phyloP scores from a whole-genome alignment of 1,140 invertebrate genomes.

The Phenacoccus solenopsis region DNA sequence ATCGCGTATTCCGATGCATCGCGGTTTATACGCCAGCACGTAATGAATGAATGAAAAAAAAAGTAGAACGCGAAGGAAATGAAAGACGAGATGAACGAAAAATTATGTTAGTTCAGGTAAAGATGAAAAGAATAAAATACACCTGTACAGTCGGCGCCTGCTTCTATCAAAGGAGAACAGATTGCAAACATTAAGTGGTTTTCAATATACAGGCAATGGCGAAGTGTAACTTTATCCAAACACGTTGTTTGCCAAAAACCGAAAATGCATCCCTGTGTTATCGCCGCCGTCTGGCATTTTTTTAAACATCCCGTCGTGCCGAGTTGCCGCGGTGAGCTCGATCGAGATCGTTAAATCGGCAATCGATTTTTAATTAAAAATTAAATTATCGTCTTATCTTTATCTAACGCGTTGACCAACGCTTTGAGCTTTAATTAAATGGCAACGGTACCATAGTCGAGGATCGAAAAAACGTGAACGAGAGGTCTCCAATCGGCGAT shows the following conservation, averaged over 20 bases:
- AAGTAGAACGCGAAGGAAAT: too few relatives aligned
- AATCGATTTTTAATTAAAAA: too few relatives aligned
- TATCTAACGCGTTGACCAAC: too few relatives aligned
- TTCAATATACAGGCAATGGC: neutral
- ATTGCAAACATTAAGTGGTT: neutral
- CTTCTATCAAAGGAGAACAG: neutral
- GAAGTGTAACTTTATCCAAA: neutral
- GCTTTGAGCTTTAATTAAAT: neutral
- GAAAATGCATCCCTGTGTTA: too few relatives aligned
- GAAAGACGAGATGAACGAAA: too few relatives aligned
- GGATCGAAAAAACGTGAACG: neutral
- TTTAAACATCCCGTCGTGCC: neutral
- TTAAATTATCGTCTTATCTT: too few relatives aligned
- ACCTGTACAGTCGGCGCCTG: neutral
- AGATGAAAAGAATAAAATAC: neutral
- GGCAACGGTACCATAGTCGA: neutral
- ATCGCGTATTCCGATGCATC: too few relatives aligned
- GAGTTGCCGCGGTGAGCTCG: neutral
- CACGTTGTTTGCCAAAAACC: neutral
- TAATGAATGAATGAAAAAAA: too few relatives aligned
- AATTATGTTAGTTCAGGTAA: too few relatives aligned
- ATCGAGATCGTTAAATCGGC: neutral
- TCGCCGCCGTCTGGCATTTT: neutral
- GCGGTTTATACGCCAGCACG: too few relatives aligned
- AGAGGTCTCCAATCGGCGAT: neutral